Percentiles rank a stretch among this genome's conserved stretches.
phyloP scores from a whole-genome alignment of 1,140 invertebrate genomes.

The Dolichoris vasculosae region DNA sequence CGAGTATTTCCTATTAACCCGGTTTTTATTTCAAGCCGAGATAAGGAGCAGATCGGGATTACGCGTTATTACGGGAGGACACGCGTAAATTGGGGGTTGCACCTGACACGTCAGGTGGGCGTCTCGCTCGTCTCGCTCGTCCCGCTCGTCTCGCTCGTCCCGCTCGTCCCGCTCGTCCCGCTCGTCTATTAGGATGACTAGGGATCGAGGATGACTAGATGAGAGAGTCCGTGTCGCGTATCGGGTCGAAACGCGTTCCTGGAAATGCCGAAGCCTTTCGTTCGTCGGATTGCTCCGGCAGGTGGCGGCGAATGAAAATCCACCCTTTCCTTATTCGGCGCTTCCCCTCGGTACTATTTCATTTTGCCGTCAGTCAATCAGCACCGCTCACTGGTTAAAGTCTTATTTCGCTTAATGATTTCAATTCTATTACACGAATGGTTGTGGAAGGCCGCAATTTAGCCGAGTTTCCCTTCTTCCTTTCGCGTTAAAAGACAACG shows the following conservation, averaged over 20 bases:
- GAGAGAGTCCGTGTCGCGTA: not conserved
- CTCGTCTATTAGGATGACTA: constrained; percentile 12
- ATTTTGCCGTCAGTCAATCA: not conserved
- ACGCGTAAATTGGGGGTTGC: constrained; percentile 12
- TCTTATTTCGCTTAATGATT: constrained; percentile 18
- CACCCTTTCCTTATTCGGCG: not conserved
- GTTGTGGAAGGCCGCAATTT: not conserved
- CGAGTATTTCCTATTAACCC: constrained; percentile 21
- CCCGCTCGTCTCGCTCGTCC: too few relatives aligned
- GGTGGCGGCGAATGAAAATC: constrained; percentile 23
- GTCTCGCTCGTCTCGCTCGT: not conserved
- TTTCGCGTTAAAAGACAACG: not conserved
- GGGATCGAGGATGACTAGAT: not conserved
- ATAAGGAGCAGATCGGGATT: not conserved
- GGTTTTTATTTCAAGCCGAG: not conserved
- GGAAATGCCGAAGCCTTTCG: constrained; percentile 14
- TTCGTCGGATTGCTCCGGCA: not conserved
- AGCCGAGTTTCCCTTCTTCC: not conserved
- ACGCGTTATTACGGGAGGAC: not conserved
- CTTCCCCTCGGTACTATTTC: not conserved
- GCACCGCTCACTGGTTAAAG: not conserved
- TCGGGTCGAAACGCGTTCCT: not conserved
- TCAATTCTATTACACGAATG: constrained; percentile 15
- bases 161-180: too few relatives aligned
- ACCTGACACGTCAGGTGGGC: constrained; percentile 51